Base-by-base conservation (phyloP, 2,888 invertebrate genomes). In the Ormyrus rosae region DNA sequence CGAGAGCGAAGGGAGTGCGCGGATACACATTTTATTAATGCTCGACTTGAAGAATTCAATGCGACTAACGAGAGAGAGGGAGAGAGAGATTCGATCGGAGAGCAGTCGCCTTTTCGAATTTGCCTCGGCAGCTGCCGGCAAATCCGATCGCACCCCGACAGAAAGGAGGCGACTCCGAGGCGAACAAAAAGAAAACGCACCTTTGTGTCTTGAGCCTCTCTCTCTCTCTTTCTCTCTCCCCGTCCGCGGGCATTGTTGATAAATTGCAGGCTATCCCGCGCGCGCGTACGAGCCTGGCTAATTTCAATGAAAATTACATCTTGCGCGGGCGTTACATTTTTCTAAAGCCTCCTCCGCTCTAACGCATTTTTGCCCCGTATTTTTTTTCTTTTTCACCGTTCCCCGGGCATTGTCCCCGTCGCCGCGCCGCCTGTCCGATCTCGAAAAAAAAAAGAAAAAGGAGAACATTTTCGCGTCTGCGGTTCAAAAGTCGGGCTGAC, bases 111-210 rank as follows among this genome's bases (percentile, higher is more conserved):
- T 56, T 51, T n/a, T 60, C 58, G 58, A 67, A n/a, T 60, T 65
- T 34, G 9, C 74, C 67, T 74, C 51, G 58, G 74, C 74, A 65
- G 74, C 74, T 19, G 74, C 74, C 45, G 67, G 74, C 74, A 74
- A 74, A 74, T 67, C 67, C 74, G 74, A 74, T 74, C 74, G 74
- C 58, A 67, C 58, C 67, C 67, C 58, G 48, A 65, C 67, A 60
- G 50, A 74, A 67, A 64, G 65, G 61, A 71, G 19, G 19, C 71
- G 34, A 34, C 34, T 34, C 34, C 34, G 61, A 34, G 70, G 48
- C 19, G 34, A 34, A 34, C 34, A 34, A 34, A 34, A 34, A 34
- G 34, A 34, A 34, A 34, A 34, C 0, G 34, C 34, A 34, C 34
- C 34, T 34, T 34, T 34, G 34, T 4, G 55, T 45, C 56, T 46